These are phyloP conservation scores for Cristatella mucedo DNA, from an alignment of 2,888 invertebrate genomes.

Conservation along the genomic window DNA sequence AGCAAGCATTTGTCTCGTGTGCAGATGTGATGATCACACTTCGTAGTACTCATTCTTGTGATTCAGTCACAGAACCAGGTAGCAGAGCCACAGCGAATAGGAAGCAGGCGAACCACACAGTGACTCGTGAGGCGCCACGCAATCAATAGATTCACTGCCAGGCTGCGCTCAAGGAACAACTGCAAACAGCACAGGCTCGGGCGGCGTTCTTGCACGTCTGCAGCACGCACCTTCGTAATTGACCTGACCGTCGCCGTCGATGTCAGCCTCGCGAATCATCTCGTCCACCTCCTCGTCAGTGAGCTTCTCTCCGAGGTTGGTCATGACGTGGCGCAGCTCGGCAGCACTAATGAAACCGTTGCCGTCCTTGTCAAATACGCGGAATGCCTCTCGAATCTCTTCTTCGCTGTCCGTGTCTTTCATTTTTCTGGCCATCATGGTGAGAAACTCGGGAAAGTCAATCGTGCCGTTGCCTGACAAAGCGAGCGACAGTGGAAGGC, in stretches of 20 bases:
- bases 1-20: neutral
- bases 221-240: constrained; percentile 69
- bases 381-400: constrained; percentile 95
- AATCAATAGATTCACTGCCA: no score
- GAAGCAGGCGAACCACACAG: no score
- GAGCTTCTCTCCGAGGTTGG: constrained; percentile 96
- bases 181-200: no score
- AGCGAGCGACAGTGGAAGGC: no score
- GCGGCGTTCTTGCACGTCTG: no score
- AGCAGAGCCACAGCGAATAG: no score
- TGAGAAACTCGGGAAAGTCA: constrained; percentile 98
- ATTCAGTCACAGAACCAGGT: no score
- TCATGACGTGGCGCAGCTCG: constrained; percentile 97
- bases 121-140: no score
- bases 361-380: constrained; percentile 94
- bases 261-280: constrained; percentile 97
- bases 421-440: constrained; percentile 99
- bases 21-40: no score
- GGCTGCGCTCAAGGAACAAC: no score
- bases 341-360: constrained; percentile 97
- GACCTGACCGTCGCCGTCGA: constrained; percentile 97
- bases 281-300: constrained; percentile 98
- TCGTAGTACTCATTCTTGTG: no score
- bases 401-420: constrained; percentile 97
- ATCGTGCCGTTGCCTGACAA: constrained; percentile 98